Conservation (phyloP, 2,113 vertebrate species). For the Prunella himalayana region DNA sequence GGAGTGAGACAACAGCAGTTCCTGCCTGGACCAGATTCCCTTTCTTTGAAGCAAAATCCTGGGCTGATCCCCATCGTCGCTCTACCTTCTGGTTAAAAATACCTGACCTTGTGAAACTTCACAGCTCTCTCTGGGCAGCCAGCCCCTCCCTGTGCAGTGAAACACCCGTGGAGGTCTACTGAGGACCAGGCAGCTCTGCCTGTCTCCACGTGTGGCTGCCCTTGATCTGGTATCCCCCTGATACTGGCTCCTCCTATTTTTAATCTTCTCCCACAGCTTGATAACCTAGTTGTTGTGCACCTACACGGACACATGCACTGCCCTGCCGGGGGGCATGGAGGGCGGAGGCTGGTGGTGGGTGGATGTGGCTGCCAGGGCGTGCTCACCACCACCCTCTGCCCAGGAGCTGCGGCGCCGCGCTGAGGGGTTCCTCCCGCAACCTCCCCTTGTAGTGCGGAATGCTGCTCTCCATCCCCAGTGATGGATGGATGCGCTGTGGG, state of each 20-base stretch:
- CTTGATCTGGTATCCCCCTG: not conserved
- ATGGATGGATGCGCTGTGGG: not conserved
- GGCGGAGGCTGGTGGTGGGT: too few relatives aligned
- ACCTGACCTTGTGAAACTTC: not conserved
- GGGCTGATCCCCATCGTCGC: not conserved
- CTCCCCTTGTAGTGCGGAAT: not conserved
- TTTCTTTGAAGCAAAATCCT: not conserved
- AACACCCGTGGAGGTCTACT: not conserved
- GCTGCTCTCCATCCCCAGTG: not conserved
- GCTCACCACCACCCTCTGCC: not conserved
- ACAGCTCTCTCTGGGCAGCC: not conserved
- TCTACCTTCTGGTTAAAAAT: not conserved
- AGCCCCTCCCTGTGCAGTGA: not conserved
- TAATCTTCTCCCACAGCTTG: not conserved
- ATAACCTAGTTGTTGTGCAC: not conserved
- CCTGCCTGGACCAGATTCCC: not conserved
- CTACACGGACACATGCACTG: not conserved
- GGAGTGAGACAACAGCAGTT: not conserved
- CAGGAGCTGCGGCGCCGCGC: not conserved
- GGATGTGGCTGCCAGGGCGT: not conserved
- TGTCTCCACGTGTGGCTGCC: not conserved
- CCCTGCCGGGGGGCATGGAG: not conserved
- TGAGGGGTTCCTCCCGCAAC: not conserved
- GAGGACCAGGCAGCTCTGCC: not conserved
- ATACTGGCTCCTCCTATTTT: not conserved